Evolutionary conservation across 2,797 vertebrate genomes (phyloP), one percentile per base, ranked within the genome.

Genomic region (Microctenopoma steveboyesi): DNA sequence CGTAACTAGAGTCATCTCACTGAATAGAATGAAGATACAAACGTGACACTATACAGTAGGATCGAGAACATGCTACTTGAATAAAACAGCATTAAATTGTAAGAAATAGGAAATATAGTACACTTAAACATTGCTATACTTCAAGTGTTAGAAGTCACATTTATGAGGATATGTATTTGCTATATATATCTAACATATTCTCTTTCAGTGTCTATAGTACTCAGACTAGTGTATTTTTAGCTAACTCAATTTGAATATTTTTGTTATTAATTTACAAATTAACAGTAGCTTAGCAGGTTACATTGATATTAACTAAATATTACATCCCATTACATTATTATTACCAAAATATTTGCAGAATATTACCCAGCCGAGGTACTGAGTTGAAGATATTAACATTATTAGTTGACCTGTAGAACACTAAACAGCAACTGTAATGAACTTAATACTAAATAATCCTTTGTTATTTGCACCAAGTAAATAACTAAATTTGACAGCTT

Each of bases 331-430:
- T 33, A 33, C 30, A 6, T 33, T 33, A 7, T 33, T 33, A 33
- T 33, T 33, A 33, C 30, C 30, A 6, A 5, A 33, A 33, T 33
- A 33, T 33, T 33, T 6, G 4, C 30, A 4, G 5, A 33, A 0
- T 33, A 7, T 33, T 33, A 6, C 30, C 30, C 30, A 6, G 30
- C 30, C 11, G 2, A 22, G 22, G 10, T 37, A 37, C 37, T 37
- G 37, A 37, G 37, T 10, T 9, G 37, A 16, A 49, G 0, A 6
- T 15, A 8, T 14, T 48, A 9, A 15, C 48, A 40, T 18, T 0
- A 65, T 52, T 61, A 40, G 11, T 49, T 52, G 14, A 39, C 66
- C 33, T 64, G 54, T 18, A 46, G 15, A 67, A 72, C 71, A 55
- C 16, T 0, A 56, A 72, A 47, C 1, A 57, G 18, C 16, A n/a